Base-by-base conservation (phyloP, 1,140 invertebrate species). In the Drosophila virilis region DNA sequence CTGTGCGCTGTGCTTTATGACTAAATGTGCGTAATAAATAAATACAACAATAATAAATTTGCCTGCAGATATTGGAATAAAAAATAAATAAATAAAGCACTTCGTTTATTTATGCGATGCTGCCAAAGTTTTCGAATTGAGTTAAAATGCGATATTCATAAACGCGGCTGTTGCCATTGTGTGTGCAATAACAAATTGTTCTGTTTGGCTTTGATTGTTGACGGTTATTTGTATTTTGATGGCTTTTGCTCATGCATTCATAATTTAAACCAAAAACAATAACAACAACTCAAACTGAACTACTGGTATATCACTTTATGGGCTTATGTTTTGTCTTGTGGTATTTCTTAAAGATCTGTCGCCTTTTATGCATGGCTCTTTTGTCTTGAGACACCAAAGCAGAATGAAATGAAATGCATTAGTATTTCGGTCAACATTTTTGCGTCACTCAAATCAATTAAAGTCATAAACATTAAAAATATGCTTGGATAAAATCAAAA, bases 11-110 rank as follows among this genome's bases (percentile, higher is more conserved):
- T 88, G 79, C 68, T 86, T 86, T 88, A 88, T 86, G 82, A 83
- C 83, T 76, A 86, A 86, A 88, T 82, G 82, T 81, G 77, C 78
- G 72, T 60, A 81, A 85, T 85, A 85, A 85, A 85, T 85, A 80
- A 84, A 74, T 74, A 68, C 52, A 60, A 71, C 65, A 86, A 43
- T 59, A 70, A 79, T 88, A 82, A 86, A 86, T 86, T 79, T 74
- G 51, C 77, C 67, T 64, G 69, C 69, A 72, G 71, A 81, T 75
- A 86, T 62, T 45, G 58, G 38, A 67, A 28, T 12, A 58, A 42
- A 37, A 57, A 33, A 50, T 67, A 68, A 78, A 75, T 71, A 78
- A 75, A 72, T 28, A 28, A 28, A 5, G 22, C 22, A 5, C 22
- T 28, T 70, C 38, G 74, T 50, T 84, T 84, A 84, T 84, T 84